Evolutionary conservation across 1,140 invertebrate species (phyloP).

Genomic region (Drosophila sulfurigaster): DNA sequence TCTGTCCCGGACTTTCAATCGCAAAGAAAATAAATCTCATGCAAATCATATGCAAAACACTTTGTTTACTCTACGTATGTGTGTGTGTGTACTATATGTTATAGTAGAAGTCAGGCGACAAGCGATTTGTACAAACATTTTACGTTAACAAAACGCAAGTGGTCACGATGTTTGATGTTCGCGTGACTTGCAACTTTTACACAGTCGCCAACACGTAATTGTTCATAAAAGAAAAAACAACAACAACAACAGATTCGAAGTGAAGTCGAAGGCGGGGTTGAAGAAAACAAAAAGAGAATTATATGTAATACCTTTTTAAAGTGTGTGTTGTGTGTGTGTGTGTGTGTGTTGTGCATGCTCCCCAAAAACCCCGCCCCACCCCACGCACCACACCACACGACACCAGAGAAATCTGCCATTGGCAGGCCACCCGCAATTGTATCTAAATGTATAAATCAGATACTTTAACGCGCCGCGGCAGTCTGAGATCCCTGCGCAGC

Average conservation of each 20-base stretch:
- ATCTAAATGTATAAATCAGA: constrained; percentile 84
- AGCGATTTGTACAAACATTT: constrained; percentile 75
- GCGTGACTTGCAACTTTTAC: constrained; percentile 73
- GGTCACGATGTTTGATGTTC: constrained; percentile 40
- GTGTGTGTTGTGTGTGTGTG: too few species aligned
- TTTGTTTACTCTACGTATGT: neutral
- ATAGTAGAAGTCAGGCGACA: constrained; percentile 50
- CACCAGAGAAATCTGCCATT: too few species aligned
- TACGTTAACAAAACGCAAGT: constrained; percentile 62
- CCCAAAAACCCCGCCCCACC: too few species aligned
- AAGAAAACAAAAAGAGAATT: too few species aligned
- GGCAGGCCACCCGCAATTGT: constrained; percentile 3
- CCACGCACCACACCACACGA: too few species aligned
- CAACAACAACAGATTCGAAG: too few species aligned
- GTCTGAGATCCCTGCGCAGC: constrained; percentile 84
- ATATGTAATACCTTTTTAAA: too few species aligned
- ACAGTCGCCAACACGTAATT: constrained; percentile 68
- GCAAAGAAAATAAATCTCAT: constrained; percentile 42
- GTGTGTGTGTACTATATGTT: too few species aligned
- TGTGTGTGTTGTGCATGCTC: too few species aligned
- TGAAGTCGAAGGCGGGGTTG: too few species aligned
- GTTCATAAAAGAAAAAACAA: constrained; percentile 55
- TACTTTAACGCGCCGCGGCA: constrained; percentile 80
- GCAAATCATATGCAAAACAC: constrained; percentile 68
- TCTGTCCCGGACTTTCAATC: constrained; percentile 32